Percentiles rank a stretch among this genome's conserved stretches.
phyloP scores from a whole-genome alignment of 2,113 vertebrate species.

The Malaclemys terrapin region DNA sequence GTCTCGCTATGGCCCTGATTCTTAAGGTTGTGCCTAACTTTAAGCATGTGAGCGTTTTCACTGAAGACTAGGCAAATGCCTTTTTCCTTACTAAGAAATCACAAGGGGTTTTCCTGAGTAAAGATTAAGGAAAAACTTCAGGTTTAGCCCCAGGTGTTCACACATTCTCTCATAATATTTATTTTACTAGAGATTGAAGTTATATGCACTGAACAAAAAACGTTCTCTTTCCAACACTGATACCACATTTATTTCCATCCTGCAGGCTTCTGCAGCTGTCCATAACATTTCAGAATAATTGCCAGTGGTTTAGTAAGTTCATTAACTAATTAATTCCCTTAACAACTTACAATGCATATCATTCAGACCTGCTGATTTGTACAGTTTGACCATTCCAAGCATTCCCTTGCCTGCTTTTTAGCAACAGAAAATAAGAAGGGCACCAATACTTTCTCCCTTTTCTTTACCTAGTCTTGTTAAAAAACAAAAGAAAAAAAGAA shows the following conservation, averaged over 20 bases:
- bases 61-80: too few relatives aligned
- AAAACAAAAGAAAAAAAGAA: background rate
- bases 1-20: too few relatives aligned
- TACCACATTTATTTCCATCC: background rate
- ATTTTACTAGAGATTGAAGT: too few relatives aligned
- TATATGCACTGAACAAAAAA: background rate
- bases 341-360: background rate
- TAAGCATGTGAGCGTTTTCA: too few relatives aligned
- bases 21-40: too few relatives aligned
- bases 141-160: too few relatives aligned
- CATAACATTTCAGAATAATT: background rate
- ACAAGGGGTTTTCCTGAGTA: too few relatives aligned
- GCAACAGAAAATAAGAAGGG: background rate
- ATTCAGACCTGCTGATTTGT: background rate
- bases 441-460: background rate
- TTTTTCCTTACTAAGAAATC: too few relatives aligned
- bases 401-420: background rate
- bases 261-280: background rate
- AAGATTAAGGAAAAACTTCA: too few relatives aligned
- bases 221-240: background rate
- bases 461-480: background rate
- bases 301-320: background rate
- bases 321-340: background rate
- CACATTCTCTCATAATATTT: too few relatives aligned
- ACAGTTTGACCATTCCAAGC: background rate